A percentile compares a stretch with the other conserved stretches of the same genome.
Conservation (phyloP, 35 echinoderm and acorn worm species). For the Ophiothrix spiculata region DNA sequence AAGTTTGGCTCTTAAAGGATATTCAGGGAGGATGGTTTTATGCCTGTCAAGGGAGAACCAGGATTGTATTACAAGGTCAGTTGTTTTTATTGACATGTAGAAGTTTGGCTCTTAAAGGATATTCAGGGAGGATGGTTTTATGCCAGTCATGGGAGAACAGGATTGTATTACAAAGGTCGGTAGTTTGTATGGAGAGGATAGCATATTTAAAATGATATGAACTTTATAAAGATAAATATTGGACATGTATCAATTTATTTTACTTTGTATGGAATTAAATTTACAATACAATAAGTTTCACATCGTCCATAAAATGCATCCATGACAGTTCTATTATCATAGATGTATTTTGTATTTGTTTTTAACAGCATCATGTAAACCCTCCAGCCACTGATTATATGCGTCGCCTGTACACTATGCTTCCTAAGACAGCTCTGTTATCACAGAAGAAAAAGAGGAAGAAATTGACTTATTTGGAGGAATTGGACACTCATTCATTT, state of each 20-base stretch:
- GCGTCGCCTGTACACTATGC: slow-evolving; percentile 84
- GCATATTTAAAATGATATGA: too few species aligned
- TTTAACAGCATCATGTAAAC: slow-evolving; percentile 76
- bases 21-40: too few species aligned
- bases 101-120: too few species aligned
- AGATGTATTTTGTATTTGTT: not conserved
- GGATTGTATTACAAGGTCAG: not conserved
- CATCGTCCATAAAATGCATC: not conserved
- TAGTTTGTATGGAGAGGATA: too few species aligned
- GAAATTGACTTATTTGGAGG: slow-evolving; percentile 86
- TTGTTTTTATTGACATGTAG: too few species aligned
- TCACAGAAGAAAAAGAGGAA: slow-evolving; percentile 78
- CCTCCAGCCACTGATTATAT: slow-evolving; percentile 77
- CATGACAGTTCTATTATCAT: not conserved
- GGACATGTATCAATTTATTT: not conserved
- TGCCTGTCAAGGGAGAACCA: not conserved
- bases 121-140: too few species aligned
- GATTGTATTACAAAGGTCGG: too few species aligned
- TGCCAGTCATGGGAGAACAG: too few species aligned
- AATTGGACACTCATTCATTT: slow-evolving; percentile 83
- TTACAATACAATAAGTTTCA: not conserved
- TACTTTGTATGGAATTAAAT: not conserved
- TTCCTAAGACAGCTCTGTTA: slow-evolving; percentile 87
- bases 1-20: not conserved
- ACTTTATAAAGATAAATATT: not conserved